These are phyloP conservation scores for Drosophila bunnanda DNA, from an alignment of 2,888 invertebrate species.

Conservation along the genomic window DNA sequence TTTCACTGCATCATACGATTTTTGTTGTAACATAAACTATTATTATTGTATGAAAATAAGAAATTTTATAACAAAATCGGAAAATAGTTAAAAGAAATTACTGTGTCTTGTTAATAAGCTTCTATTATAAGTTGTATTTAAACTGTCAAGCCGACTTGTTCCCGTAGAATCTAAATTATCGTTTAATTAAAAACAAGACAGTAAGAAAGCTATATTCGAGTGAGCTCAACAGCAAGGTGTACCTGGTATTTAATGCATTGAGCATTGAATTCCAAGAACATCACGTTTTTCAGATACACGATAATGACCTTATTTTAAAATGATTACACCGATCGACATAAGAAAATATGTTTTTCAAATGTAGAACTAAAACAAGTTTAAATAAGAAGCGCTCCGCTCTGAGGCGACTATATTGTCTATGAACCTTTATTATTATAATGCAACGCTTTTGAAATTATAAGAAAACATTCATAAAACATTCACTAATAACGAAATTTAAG, in stretches of 20 bases:
- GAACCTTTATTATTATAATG: too few species aligned
- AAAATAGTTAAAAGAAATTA: too few species aligned
- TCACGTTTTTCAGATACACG: not conserved
- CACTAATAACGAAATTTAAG: too few species aligned
- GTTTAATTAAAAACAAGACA: not conserved
- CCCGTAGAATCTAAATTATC: not conserved
- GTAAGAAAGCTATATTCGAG: not conserved
- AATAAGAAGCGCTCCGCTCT: not conserved
- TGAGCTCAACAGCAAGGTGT: not conserved
- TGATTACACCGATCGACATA: not conserved
- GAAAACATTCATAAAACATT: too few species aligned
- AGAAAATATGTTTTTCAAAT: not conserved
- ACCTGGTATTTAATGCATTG: not conserved
- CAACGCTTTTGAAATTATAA: too few species aligned
- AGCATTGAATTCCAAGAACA: not conserved
- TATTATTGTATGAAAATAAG: too few species aligned
- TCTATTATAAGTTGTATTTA: too few species aligned
- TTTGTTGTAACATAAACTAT: too few species aligned
- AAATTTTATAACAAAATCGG: too few species aligned
- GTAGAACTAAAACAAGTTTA: not conserved
- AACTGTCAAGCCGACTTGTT: not conserved
- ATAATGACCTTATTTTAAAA: not conserved
- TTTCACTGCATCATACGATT: too few species aligned
- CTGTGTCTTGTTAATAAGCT: too few species aligned
- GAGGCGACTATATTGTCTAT: not conserved